Evolutionary conservation across 2,888 invertebrate species (phyloP).

Genomic region (Halictus quadricinctus): DNA sequence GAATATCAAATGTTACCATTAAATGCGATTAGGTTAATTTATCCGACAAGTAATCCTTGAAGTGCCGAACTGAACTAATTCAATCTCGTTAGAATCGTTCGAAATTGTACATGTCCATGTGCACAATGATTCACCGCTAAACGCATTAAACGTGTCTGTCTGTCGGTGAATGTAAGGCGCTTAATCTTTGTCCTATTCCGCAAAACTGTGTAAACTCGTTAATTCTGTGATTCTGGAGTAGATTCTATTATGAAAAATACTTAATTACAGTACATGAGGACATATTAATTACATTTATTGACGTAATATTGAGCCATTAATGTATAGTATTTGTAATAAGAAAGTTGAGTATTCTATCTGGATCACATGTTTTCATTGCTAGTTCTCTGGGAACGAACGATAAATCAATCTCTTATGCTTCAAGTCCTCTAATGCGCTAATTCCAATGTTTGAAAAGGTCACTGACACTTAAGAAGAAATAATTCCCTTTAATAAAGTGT

Average conservation of each 20-base stretch:
- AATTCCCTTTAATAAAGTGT: constrained; percentile 50
- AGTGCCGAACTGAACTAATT: constrained; percentile 47
- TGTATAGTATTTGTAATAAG: background rate
- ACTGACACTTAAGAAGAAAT: constrained; percentile 41
- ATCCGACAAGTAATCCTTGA: constrained; percentile 40
- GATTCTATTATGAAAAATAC: background rate
- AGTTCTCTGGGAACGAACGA: background rate
- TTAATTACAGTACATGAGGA: background rate
- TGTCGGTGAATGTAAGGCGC: background rate
- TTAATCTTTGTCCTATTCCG: constrained; percentile 3
- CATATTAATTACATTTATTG: too few species aligned
- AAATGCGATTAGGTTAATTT: constrained; percentile 43
- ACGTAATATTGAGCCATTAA: background rate
- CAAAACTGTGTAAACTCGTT: constrained; percentile 5
- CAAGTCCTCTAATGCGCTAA: constrained; percentile 35
- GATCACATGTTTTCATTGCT: background rate
- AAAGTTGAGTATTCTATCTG: background rate
- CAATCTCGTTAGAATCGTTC: constrained; percentile 44
- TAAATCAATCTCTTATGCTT: constrained; percentile 30
- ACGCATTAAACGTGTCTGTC: constrained; percentile 7
- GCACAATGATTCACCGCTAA: constrained; percentile 34
- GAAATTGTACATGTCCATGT: constrained; percentile 21
- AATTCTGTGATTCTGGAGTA: background rate
- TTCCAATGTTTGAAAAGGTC: constrained; percentile 39
- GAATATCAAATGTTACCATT: constrained; percentile 24